Evolutionary conservation across 2,888 invertebrate species (phyloP).

Genomic region (Euzetes globulus): DNA sequence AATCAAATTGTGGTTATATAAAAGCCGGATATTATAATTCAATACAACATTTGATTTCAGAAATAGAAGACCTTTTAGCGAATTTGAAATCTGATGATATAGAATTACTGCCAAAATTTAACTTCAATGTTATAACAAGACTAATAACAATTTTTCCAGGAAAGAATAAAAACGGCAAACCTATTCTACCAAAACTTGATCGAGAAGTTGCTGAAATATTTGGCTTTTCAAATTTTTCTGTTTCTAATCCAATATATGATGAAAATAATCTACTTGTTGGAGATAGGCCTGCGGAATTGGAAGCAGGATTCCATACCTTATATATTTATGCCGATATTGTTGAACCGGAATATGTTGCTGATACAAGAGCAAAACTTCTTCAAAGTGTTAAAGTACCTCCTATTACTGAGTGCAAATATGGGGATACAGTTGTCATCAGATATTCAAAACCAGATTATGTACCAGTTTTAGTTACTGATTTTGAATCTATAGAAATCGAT

Average conservation of each 20-base stretch:
- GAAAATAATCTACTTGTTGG: neutral
- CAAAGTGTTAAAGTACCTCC: neutral
- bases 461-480: neutral
- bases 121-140: neutral
- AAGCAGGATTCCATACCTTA: neutral
- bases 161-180: neutral
- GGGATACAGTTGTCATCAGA: neutral
- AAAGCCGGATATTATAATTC: neutral
- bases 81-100: neutral
- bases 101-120: neutral
- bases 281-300: neutral
- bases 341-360: conserved; percentile 13
- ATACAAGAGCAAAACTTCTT: neutral
- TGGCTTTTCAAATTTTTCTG: neutral
- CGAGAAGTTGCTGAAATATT: neutral
- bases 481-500: conserved; percentile 21
- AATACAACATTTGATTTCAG: neutral
- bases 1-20: too few species aligned
- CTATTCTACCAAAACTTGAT: neutral
- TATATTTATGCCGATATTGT: conserved; percentile 18
- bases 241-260: neutral
- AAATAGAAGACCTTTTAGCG: neutral
- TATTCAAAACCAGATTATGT: conserved; percentile 18
- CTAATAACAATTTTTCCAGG: neutral
- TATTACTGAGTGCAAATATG: neutral